Evolutionary conservation across 2,113 vertebrate species (phyloP).

Genomic region (Petromus typicus): DNA sequence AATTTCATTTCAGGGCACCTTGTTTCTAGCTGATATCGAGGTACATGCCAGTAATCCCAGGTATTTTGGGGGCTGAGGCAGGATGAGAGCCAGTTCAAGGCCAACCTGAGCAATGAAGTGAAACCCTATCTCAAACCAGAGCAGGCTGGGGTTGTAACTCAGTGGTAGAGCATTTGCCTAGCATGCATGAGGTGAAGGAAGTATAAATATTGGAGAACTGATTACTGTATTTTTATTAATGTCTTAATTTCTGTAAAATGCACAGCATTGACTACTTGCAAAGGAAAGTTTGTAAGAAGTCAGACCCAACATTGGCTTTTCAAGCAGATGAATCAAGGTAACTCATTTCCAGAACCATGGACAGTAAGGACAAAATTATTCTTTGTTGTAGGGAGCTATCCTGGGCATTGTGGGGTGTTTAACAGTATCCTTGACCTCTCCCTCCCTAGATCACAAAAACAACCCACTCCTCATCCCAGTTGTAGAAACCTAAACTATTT

Average conservation of each 20-base stretch:
- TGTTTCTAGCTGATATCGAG: not conserved
- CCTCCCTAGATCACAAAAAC: not conserved
- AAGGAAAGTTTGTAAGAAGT: conserved; percentile 39
- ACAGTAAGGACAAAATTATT: not conserved
- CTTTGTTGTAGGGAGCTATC: not conserved
- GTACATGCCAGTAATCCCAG: not conserved
- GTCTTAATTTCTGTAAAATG: conserved; percentile 54
- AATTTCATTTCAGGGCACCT: conserved; percentile 8
- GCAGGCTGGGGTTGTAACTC: not conserved
- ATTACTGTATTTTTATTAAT: conserved; percentile 39
- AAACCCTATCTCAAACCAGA: not conserved
- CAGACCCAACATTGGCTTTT: not conserved
- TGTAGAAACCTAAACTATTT: conserved; percentile 22
- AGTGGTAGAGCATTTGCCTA: not conserved
- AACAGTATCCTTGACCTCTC: not conserved
- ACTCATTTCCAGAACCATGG: not conserved
- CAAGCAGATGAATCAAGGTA: conserved; percentile 16
- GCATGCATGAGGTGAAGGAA: not conserved
- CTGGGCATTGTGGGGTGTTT: not conserved
- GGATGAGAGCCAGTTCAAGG: not conserved
- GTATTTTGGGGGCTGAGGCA: not conserved
- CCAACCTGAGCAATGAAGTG: not conserved
- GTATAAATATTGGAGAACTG: conserved; percentile 13
- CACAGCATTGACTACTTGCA: not conserved
- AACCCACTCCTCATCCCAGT: not conserved